phyloP scores from a whole-genome alignment of 2,888 invertebrate genomes.

The Dryococelus australis region DNA sequence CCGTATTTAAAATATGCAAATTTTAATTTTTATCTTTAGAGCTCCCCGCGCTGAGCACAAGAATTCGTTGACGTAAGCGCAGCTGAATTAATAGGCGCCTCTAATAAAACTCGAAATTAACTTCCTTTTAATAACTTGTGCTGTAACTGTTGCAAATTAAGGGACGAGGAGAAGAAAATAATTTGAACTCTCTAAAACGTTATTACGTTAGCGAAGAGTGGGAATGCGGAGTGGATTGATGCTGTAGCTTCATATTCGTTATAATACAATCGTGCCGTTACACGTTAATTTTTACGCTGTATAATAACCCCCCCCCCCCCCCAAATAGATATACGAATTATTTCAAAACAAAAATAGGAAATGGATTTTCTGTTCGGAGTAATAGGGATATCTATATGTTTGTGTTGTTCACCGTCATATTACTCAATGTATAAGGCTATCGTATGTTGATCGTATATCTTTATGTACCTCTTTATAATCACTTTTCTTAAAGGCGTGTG shows the following conservation, averaged over 20 bases:
- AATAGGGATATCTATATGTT: too few relatives aligned
- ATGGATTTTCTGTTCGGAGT: too few relatives aligned
- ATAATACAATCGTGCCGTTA: background rate
- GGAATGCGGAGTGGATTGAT: background rate
- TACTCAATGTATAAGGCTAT: too few relatives aligned
- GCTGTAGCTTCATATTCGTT: background rate
- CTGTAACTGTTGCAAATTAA: slow-evolving; percentile 35
- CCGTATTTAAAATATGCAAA: slow-evolving; percentile 44
- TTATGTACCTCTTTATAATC: too few relatives aligned
- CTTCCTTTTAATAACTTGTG: slow-evolving; percentile 41
- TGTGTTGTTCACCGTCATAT: too few relatives aligned
- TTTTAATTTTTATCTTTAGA: slow-evolving; percentile 31
- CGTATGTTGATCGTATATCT: too few relatives aligned
- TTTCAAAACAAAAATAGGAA: too few relatives aligned
- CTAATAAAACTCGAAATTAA: slow-evolving; percentile 38
- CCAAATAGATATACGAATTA: too few relatives aligned
- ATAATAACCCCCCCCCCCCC: too few relatives aligned
- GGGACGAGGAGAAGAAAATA: slow-evolving; percentile 12
- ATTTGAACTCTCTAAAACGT: background rate
- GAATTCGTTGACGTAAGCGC: slow-evolving; percentile 28
- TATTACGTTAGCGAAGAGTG: background rate
- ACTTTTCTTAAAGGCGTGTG: too few relatives aligned
- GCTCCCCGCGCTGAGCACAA: background rate
- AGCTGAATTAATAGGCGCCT: slow-evolving; percentile 38
- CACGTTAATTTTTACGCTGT: too few relatives aligned